Base-by-base conservation (phyloP, 2,888 invertebrate genomes). In the Brachyopa scutellaris region DNA sequence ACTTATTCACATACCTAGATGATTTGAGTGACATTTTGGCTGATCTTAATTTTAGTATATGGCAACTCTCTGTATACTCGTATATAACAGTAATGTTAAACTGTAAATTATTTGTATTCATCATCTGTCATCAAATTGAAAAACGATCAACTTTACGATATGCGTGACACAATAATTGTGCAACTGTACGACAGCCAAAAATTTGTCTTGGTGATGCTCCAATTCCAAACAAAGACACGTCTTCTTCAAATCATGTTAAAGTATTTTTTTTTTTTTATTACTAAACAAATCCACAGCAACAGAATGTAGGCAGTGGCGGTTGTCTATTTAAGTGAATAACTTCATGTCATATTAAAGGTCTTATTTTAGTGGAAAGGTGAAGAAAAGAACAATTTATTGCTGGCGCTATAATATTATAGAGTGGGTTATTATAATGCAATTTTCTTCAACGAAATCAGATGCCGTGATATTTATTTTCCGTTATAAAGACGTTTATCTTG, bases 361-460 rank as follows among this genome's bases (percentile, higher is more conserved):
- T 36, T 23, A 9, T 36, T 36, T 11, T 11, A 7, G 15, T 9
- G 2, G 29, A 33, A 53, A 4, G 11, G 2, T n/a, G 3, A 15
- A 15, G 1, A 36, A 23, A 36, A 13, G 6, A 31, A 15, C 23
- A 15, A 8, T 11, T 2, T 36, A 64, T 29, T 15, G 7, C 11
- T 29, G 8, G 6, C 11, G 49, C 49, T 19, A 21, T 42, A 33
- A 33, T 42, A 42, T 33, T 23, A 42, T 49, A 29, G 36, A 11
- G 15, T 17, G 51, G 38, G 26, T 21, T 67, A 77, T 55, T 55
- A 67, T 59, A 47, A 21, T 47, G 36, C 40, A 69, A 69, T 45
- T 67, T 31, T 13, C 40, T 40, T 6, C n/a, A 31, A 17, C 62
- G 8, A 77, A 51, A 61, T 29, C 29, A 23, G 38, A 17, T 36